These are phyloP conservation scores for Brenthis ino DNA, from an alignment of 2,888 invertebrate genomes.

Conservation along the genomic window DNA sequence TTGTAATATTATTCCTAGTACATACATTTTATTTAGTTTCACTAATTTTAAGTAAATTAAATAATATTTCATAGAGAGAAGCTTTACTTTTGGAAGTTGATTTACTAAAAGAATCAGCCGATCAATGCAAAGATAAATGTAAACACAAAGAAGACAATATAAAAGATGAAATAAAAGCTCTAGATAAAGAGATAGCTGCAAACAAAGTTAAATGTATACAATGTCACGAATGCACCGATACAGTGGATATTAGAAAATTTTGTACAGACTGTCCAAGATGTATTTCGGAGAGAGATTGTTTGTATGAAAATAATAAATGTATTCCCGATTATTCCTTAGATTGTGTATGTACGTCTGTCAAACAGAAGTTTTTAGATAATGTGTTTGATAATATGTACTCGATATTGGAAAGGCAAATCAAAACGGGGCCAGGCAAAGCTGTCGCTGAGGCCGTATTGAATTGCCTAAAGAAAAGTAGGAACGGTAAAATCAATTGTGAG, in stretches of 20 bases:
- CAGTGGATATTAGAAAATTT: conserved; percentile 55
- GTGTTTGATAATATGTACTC: conserved; percentile 76
- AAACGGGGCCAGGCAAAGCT: conserved; percentile 57
- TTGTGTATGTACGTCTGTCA: conserved; percentile 65
- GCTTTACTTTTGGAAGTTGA: conserved; percentile 59
- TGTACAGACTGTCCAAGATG: conserved; percentile 72
- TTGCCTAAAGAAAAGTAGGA: conserved; percentile 61
- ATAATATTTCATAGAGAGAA: conserved; percentile 50
- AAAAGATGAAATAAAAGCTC: conserved; percentile 52
- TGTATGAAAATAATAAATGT: conserved; percentile 53
- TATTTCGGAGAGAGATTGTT: conserved; percentile 54
- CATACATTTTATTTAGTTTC: no score
- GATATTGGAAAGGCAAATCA: conserved; percentile 58
- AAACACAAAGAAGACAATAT: conserved; percentile 53
- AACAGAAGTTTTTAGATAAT: conserved; percentile 68
- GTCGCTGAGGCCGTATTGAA: conserved; percentile 59
- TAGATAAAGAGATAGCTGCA: conserved; percentile 53
- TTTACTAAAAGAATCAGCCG: conserved; percentile 52
- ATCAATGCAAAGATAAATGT: conserved; percentile 63
- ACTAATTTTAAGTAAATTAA: neutral
- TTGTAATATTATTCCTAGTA: no score
- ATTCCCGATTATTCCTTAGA: conserved; percentile 51
- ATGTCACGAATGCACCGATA: conserved; percentile 63
- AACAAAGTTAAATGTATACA: conserved; percentile 52
- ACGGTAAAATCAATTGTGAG: conserved; percentile 64